Evolutionary conservation across 2,113 vertebrate species (phyloP).

Genomic region (Gallinago media): DNA sequence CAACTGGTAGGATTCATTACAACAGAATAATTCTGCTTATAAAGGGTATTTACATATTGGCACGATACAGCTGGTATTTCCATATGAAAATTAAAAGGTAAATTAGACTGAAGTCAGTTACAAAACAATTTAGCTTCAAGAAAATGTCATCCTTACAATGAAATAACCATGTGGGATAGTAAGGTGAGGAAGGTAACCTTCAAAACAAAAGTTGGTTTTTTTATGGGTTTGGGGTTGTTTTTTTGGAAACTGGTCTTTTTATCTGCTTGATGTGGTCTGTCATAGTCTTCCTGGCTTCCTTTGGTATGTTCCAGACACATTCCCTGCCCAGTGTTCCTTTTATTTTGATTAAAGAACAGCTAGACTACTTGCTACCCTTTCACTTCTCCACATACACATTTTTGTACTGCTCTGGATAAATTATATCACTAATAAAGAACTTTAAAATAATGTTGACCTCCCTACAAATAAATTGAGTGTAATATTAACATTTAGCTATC

Average conservation of each 20-base stretch:
- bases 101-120: not conserved
- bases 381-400: not conserved
- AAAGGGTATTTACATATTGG: not conserved
- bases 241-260: not conserved
- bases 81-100: not conserved
- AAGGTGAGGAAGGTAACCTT: not conserved
- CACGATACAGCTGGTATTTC: not conserved
- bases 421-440: not conserved
- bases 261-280: not conserved
- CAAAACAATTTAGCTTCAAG: not conserved
- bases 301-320: not conserved
- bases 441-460: slow-evolving; percentile 31
- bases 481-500: slow-evolving; percentile 23
- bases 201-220: not conserved
- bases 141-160: not conserved
- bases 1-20: not conserved
- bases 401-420: slow-evolving; percentile 15
- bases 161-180: not conserved
- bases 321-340: not conserved
- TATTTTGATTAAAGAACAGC: not conserved
- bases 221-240: not conserved
- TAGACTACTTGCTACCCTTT: not conserved
- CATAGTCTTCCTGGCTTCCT: not conserved
- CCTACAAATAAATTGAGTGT: not conserved
- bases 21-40: not conserved